Evolutionary conservation across 37 sponge, comb jelly and placozoan genomes (phyloP), one percentile per base, ranked within the genome.

Genomic region (Aplysina aerophoba): DNA sequence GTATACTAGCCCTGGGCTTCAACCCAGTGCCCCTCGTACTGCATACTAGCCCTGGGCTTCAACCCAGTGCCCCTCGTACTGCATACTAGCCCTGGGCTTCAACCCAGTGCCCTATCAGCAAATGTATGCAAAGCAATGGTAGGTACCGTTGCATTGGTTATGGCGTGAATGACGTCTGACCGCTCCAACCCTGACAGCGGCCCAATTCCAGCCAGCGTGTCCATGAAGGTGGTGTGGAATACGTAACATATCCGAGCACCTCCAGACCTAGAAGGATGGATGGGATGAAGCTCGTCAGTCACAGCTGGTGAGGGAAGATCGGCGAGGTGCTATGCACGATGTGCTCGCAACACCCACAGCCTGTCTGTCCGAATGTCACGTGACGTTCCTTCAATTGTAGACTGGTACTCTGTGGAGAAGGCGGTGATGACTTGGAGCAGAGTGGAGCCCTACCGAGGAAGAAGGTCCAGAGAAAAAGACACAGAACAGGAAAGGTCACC

Each of bases 231-330:
- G 28, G 91, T 84, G 69, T 99, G 97, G 79, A 99, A 99, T 16
- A 99, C 95, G 90, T 92, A 96, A 74, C 96, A 96, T 20, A 99
- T 91, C 37, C 97, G 60, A 34, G 99, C 99, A 20, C 99, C 99
- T 0, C 99, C 99, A 15, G 92, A 84, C 33, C 89, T 92, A 31
- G 15, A 59, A 13, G 33, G 34, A n/a, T n/a, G n/a, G n/a, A n/a
- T n/a, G n/a, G n/a, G n/a, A n/a, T n/a, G 17, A 17, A 15, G 17
- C 59, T 62, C 27, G 4, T 25, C 11, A 13, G 25, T 62, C 63
- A 62, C 63, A 62, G 27, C 11, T 25, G 5, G 27, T 62, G 27
- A 62, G 27, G 4, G 25, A 13, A 14, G 25, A 30, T 35, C 33
- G 6, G 64, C 4, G 4, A 62, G 64, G 4, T 62, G 28, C 4